These are phyloP conservation scores for Hylomyscus alleni DNA, from an alignment of 2,797 vertebrate genomes.

Conservation along the genomic window DNA sequence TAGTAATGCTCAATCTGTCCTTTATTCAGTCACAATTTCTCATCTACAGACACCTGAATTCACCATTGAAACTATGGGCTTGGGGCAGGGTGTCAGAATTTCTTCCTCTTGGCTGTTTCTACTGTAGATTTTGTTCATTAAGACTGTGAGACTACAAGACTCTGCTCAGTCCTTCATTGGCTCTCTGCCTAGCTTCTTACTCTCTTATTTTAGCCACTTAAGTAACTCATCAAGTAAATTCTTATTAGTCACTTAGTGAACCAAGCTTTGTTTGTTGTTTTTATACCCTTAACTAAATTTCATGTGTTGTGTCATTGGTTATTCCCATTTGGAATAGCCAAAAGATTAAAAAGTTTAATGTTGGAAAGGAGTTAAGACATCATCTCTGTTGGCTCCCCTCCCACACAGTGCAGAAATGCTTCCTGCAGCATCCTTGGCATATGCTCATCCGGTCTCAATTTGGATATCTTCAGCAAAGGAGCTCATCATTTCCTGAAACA, in stretches of 20 bases:
- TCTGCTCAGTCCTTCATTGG: slow-evolving; percentile 25
- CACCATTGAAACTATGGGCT: neutral
- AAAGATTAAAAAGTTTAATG: slow-evolving; percentile 73
- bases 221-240: slow-evolving; percentile 59
- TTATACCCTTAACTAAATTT: slow-evolving; percentile 43
- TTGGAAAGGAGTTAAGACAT: slow-evolving; percentile 75
- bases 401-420: slow-evolving; percentile 75
- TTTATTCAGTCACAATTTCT: slow-evolving; percentile 21
- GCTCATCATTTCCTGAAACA: slow-evolving; percentile 82
- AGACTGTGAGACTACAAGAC: neutral
- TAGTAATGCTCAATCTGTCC: neutral
- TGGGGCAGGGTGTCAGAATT: neutral
- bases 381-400: slow-evolving; percentile 81
- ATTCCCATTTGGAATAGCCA: slow-evolving; percentile 64
- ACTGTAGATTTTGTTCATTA: slow-evolving; percentile 16
- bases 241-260: neutral
- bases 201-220: slow-evolving; percentile 15
- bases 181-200: slow-evolving; percentile 58
- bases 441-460: slow-evolving; percentile 82
- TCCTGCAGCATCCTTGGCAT: slow-evolving; percentile 80
- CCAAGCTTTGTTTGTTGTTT: neutral
- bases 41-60: neutral
- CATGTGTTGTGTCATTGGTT: slow-evolving; percentile 66
- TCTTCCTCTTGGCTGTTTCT: neutral
- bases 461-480: slow-evolving; percentile 82